These are phyloP conservation scores for Penaeus indicus DNA, from an alignment of 1,140 invertebrate species.

Conservation along the genomic window DNA sequence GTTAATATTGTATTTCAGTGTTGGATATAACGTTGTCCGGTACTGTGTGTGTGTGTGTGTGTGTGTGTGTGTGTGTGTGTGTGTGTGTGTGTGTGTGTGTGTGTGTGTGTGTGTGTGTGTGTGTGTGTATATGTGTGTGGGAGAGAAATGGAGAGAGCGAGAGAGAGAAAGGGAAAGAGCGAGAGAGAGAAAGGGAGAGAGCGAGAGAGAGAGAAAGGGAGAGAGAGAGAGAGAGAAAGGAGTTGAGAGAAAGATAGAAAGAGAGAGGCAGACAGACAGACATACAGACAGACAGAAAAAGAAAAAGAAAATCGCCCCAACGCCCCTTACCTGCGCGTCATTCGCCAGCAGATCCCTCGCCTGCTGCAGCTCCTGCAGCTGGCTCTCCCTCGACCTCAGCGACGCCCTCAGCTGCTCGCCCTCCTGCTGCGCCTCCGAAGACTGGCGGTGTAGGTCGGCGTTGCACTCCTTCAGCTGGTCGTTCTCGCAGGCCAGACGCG, in stretches of 20 bases:
- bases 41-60: background rate
- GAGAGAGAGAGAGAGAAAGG: too few species aligned
- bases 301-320: background rate
- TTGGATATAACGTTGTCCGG: too few species aligned
- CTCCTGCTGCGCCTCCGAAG: conserved; percentile 29
- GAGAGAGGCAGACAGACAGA: too few species aligned
- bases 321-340: conserved; percentile 46
- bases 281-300: too few species aligned
- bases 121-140: background rate
- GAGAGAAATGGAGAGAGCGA: too few species aligned
- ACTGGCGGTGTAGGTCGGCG: conserved; percentile 45
- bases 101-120: background rate
- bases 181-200: too few species aligned
- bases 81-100: background rate
- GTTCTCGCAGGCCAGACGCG: conserved; percentile 47
- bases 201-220: too few species aligned
- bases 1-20: too few species aligned
- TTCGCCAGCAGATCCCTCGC: conserved; percentile 49
- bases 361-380: conserved; percentile 45
- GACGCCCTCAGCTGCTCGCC: conserved; percentile 1
- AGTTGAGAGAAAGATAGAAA: too few species aligned
- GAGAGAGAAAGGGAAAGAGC: too few species aligned
- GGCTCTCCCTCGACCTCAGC: conserved; percentile 1
- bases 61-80: background rate
- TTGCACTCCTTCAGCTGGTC: conserved; percentile 54